Evolutionary conservation across 2,113 vertebrate genomes (phyloP).

Genomic region (Accipiter cooperii): DNA sequence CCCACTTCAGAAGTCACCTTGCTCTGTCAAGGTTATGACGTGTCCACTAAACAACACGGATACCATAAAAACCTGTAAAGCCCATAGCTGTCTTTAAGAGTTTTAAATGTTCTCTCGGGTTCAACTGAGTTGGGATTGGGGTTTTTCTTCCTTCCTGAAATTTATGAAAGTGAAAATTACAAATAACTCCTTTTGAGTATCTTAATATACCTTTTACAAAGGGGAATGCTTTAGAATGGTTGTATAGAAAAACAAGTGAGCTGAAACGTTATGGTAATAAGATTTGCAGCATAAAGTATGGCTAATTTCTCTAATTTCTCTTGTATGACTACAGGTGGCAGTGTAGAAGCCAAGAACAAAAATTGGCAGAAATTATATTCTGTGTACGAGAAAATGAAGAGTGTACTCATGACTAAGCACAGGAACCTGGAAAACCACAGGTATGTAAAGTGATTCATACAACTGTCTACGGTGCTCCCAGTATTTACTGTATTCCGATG

Average conservation of each 20-base stretch:
- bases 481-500: constrained; percentile 58
- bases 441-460: constrained; percentile 75
- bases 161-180: not conserved
- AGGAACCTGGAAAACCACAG: constrained; percentile 73
- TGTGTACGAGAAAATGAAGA: constrained; percentile 57
- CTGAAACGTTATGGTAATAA: not conserved
- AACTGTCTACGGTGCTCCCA: constrained; percentile 36
- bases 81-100: not conserved
- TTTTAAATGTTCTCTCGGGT: not conserved
- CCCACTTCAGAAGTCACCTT: not conserved
- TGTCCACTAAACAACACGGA: not conserved
- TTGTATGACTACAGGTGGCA: constrained; percentile 77
- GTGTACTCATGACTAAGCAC: constrained; percentile 67
- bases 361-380: constrained; percentile 65
- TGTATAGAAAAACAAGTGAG: not conserved
- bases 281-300: constrained; percentile 31
- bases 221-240: not conserved
- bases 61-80: not conserved
- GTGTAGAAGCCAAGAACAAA: constrained; percentile 71
- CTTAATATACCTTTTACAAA: not conserved
- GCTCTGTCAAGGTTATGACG: not conserved
- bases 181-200: not conserved
- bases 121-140: not conserved
- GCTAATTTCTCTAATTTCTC: constrained; percentile 71
- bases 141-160: not conserved